phyloP scores from a whole-genome alignment of 2,797 vertebrate species.

The Tachyglossus aculeatus region DNA sequence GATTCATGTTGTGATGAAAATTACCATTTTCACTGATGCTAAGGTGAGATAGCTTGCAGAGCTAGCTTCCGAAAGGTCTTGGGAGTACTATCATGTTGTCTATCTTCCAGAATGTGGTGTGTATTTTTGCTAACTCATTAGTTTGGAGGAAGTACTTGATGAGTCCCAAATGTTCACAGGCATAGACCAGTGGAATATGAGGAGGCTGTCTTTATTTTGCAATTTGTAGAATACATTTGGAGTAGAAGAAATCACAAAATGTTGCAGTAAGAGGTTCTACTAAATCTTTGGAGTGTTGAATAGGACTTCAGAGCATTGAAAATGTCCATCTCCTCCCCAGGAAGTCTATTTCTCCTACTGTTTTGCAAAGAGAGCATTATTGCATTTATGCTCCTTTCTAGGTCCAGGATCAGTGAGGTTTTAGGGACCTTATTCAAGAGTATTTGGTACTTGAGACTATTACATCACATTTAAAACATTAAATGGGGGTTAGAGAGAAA shows the following conservation, averaged over 20 bases:
- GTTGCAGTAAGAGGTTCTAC: background rate
- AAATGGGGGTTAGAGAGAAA: too few species aligned
- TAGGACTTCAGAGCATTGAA: background rate
- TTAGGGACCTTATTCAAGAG: too few species aligned
- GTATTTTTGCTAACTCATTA: slow-evolving; percentile 48
- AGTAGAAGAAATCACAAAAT: background rate
- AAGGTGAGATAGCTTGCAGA: slow-evolving; percentile 30
- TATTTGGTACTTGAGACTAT: too few species aligned
- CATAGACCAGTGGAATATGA: slow-evolving; percentile 18
- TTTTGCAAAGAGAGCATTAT: slow-evolving; percentile 7
- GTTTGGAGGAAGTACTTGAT: slow-evolving; percentile 38
- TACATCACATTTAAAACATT: too few species aligned
- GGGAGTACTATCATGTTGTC: slow-evolving; percentile 15
- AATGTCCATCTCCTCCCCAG: background rate
- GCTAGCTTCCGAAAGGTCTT: slow-evolving; percentile 31
- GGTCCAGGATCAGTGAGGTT: too few species aligned
- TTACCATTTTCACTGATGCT: slow-evolving; percentile 55
- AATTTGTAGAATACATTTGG: background rate
- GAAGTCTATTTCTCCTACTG: background rate
- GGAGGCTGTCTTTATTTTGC: slow-evolving; percentile 1
- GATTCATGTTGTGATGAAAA: slow-evolving; percentile 38
- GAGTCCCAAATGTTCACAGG: slow-evolving; percentile 26
- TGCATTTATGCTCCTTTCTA: background rate
- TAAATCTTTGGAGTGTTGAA: slow-evolving; percentile 13
- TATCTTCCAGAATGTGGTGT: slow-evolving; percentile 19